phyloP scores from a whole-genome alignment of 2,888 invertebrate species.

The Ceraclea dissimilis region DNA sequence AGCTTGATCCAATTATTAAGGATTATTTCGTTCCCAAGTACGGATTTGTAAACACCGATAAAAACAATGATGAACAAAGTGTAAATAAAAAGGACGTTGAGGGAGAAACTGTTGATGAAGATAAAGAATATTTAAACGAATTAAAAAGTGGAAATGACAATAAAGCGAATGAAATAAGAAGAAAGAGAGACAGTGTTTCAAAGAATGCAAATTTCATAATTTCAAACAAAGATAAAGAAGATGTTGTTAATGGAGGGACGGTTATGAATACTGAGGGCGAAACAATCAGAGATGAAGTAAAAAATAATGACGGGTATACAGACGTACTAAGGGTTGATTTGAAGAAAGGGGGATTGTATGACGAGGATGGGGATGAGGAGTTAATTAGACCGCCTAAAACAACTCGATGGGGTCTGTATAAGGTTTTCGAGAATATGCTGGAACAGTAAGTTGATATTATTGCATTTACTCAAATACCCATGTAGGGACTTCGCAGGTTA shows the following conservation, averaged over 20 bases:
- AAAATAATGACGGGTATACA: constrained; percentile 8
- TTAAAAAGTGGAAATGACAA: constrained; percentile 3
- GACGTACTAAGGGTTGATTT: constrained; percentile 4
- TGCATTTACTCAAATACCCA: no score
- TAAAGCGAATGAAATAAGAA: constrained; percentile 1
- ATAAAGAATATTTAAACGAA: constrained; percentile 27
- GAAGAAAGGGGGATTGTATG: constrained; percentile 27
- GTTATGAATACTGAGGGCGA: constrained; percentile 15
- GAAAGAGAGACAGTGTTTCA: neutral
- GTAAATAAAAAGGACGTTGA: neutral
- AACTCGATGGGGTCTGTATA: constrained; percentile 61
- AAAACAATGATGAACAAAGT: neutral
- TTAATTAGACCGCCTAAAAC: constrained; percentile 30
- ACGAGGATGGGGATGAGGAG: constrained; percentile 15
- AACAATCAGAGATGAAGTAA: constrained; percentile 6
- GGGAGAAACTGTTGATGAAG: neutral
- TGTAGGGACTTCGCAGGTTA: no score
- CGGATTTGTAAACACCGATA: neutral
- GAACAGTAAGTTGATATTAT: constrained; percentile 40
- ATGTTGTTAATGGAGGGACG: neutral
- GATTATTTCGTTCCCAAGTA: neutral
- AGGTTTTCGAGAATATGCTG: constrained; percentile 51
- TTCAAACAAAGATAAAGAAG: neutral
- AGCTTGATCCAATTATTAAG: neutral
- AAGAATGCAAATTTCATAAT: constrained; percentile 3